phyloP scores from a whole-genome alignment of 2,888 invertebrate genomes.

The Ormyrus nitidulus region DNA sequence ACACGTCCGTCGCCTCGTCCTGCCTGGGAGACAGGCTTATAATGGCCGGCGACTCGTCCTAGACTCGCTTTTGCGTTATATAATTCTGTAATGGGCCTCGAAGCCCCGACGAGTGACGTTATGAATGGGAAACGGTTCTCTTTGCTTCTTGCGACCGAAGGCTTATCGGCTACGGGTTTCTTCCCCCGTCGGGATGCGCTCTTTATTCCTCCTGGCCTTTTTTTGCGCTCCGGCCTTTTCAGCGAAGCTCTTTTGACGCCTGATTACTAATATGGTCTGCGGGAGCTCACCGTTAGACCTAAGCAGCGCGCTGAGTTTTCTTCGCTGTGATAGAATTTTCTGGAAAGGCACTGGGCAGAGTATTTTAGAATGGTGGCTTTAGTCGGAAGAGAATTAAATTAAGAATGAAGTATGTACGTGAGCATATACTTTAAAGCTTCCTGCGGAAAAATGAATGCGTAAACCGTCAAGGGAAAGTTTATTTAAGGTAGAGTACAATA shows the following conservation, averaged over 20 bases:
- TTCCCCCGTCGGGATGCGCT: neutral
- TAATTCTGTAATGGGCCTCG: slow-evolving; percentile 43
- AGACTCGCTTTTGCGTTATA: slow-evolving; percentile 22
- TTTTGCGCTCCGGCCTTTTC: neutral
- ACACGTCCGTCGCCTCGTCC: slow-evolving; percentile 10
- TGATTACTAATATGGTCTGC: slow-evolving; percentile 25
- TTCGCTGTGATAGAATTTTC: too few relatives aligned
- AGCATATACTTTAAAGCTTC: too few relatives aligned
- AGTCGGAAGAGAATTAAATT: too few relatives aligned
- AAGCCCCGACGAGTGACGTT: slow-evolving; percentile 25
- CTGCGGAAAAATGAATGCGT: too few relatives aligned
- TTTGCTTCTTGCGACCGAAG: neutral
- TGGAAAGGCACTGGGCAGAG: too few relatives aligned
- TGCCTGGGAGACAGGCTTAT: neutral
- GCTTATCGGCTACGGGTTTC: slow-evolving; percentile 23
- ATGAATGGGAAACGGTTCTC: slow-evolving; percentile 53
- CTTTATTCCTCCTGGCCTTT: neutral
- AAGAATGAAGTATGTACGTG: too few relatives aligned
- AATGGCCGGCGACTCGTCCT: too few relatives aligned
- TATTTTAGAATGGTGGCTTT: too few relatives aligned
- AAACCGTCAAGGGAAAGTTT: too few relatives aligned
- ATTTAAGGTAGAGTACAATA: too few relatives aligned
- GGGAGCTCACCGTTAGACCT: slow-evolving; percentile 1
- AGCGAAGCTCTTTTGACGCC: neutral
- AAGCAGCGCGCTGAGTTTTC: too few relatives aligned